phyloP scores from a whole-genome alignment of 2,113 vertebrate species.

The Tauraco erythrolophus region DNA sequence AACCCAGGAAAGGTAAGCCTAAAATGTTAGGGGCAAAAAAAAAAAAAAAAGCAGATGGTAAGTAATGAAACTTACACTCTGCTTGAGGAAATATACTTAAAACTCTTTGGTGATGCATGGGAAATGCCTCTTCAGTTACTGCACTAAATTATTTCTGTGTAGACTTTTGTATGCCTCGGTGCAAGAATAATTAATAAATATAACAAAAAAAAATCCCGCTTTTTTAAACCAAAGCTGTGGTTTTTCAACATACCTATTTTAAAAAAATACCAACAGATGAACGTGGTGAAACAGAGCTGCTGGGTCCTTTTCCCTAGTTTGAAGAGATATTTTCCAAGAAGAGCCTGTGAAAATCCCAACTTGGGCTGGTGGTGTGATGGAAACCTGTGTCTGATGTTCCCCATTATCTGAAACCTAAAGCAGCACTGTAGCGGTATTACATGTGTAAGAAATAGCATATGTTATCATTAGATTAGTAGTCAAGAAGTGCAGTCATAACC shows the following conservation, averaged over 20 bases:
- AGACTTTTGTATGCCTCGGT: not conserved
- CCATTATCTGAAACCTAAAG: not conserved
- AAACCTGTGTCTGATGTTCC: not conserved
- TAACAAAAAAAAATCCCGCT: not conserved
- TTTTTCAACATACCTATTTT: not conserved
- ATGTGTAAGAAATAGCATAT: not conserved
- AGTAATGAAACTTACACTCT: not conserved
- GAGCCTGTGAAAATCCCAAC: not conserved
- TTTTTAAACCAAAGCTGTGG: not conserved
- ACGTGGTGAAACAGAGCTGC: not conserved
- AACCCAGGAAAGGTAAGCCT: conserved; percentile 49
- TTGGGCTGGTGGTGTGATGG: not conserved
- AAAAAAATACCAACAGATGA: not conserved
- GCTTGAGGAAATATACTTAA: not conserved
- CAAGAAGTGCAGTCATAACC: not conserved
- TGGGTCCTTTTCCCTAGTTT: not conserved
- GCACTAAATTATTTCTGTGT: not conserved
- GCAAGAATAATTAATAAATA: not conserved
- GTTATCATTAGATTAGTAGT: not conserved
- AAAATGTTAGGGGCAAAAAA: not conserved
- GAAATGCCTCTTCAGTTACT: not conserved
- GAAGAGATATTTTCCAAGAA: not conserved
- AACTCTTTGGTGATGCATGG: not conserved
- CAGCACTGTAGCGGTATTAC: not conserved
- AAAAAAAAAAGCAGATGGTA: not conserved